Percentiles rank a stretch among this genome's conserved stretches.
phyloP scores from a whole-genome alignment of 53 echinoderm and acorn worm species.

The Mesocentrotus franciscanus region DNA sequence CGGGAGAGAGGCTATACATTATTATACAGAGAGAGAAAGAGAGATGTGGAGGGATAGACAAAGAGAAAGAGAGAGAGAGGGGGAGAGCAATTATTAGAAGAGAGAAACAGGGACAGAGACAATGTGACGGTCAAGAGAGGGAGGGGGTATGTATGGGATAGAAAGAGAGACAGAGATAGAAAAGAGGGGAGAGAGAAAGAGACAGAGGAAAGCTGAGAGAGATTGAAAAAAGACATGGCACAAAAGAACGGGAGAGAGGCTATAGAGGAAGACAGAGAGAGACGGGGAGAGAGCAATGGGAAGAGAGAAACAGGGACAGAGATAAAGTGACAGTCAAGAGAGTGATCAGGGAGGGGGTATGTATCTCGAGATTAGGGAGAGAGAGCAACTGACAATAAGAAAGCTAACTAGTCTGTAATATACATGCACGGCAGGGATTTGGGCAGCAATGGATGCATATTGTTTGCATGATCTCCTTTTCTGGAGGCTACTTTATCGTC shows the following conservation, averaged over 20 bases:
- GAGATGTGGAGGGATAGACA: neutral
- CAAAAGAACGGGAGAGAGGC: too few species aligned
- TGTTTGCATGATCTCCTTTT: too few species aligned
- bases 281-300: neutral
- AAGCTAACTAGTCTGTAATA: too few species aligned
- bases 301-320: neutral
- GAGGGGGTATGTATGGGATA: neutral
- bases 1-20: too few species aligned
- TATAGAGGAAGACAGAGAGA: neutral
- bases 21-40: neutral
- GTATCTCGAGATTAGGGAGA: neutral
- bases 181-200: neutral
- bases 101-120: too few species aligned
- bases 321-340: too few species aligned
- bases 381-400: neutral
- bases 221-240: neutral
- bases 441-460: too few species aligned
- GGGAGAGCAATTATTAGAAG: neutral
- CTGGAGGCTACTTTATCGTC: too few species aligned
- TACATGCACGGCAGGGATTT: too few species aligned
- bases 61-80: neutral
- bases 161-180: neutral
- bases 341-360: too few species aligned
- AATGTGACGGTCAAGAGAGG: too few species aligned
- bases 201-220: neutral